phyloP scores from a whole-genome alignment of 2,888 invertebrate genomes.

The Urechis unicinctus region DNA sequence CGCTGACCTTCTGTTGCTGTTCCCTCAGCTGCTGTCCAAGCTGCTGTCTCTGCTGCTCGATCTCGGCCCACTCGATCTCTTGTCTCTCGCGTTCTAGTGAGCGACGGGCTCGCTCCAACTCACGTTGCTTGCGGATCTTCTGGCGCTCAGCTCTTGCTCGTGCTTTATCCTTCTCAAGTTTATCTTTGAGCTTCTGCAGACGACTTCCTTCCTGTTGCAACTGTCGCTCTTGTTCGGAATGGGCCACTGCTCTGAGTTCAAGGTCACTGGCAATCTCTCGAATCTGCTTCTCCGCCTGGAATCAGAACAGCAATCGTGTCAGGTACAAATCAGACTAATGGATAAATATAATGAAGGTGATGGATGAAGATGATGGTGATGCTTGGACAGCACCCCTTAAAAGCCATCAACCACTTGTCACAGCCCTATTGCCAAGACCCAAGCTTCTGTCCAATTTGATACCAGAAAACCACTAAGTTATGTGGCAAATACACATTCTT shows the following conservation, averaged over 20 bases:
- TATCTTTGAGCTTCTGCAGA: conserved; percentile 18
- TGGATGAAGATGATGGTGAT: too few species aligned
- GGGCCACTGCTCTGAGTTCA: not conserved
- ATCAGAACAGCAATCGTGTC: not conserved
- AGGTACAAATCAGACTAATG: not conserved
- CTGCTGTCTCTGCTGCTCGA: conserved; percentile 6
- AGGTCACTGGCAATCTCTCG: not conserved
- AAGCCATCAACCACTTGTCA: too few species aligned
- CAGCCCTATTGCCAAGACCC: too few species aligned
- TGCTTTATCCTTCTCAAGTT: conserved; percentile 18
- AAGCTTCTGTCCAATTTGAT: too few species aligned
- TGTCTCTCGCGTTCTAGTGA: conserved; percentile 8
- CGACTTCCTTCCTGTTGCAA: conserved; percentile 8
- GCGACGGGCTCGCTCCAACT: conserved; percentile 9
- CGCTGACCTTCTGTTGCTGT: conserved; percentile 1
- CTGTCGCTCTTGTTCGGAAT: not conserved
- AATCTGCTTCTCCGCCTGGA: not conserved
- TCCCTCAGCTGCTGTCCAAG: conserved; percentile 1
- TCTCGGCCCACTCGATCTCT: conserved; percentile 10
- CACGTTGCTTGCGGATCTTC: conserved; percentile 11
- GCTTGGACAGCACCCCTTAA: too few species aligned
- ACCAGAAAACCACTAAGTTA: too few species aligned
- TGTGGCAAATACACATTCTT: too few species aligned
- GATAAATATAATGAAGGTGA: not conserved
- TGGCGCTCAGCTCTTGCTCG: conserved; percentile 15